These are phyloP conservation scores for Hyla sarda DNA, from an alignment of 2,113 vertebrate genomes.

Conservation along the genomic window DNA sequence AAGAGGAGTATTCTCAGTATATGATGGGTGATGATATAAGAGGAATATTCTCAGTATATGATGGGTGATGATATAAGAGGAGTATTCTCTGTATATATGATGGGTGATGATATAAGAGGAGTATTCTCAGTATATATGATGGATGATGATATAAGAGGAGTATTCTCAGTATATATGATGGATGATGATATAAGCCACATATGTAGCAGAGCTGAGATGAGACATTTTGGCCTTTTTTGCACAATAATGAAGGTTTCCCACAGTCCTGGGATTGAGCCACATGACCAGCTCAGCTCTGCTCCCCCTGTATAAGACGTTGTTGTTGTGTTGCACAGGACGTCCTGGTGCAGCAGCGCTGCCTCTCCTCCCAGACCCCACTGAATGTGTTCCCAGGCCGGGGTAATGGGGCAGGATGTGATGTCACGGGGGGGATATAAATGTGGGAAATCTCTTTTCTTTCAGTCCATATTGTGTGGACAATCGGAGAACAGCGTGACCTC, in stretches of 20 bases:
- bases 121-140: no score
- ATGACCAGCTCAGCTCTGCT: neutral
- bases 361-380: neutral
- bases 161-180: neutral
- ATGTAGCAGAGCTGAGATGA: no score
- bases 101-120: no score
- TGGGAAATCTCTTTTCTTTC: neutral
- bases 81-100: no score
- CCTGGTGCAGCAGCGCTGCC: neutral
- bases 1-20: no score
- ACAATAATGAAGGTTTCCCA: no score
- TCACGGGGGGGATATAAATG: neutral
- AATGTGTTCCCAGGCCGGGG: constrained; percentile 7
- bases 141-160: no score
- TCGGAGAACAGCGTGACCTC: neutral
- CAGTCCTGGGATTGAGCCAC: no score
- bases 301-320: neutral
- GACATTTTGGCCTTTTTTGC: no score
- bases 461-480: constrained; percentile 3
- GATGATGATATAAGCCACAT: no score
- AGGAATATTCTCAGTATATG: neutral
- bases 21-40: neutral
- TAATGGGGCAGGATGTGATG: neutral
- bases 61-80: neutral
- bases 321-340: no score